phyloP scores from a whole-genome alignment of 2,888 invertebrate species.

The Cheilosia soror region DNA sequence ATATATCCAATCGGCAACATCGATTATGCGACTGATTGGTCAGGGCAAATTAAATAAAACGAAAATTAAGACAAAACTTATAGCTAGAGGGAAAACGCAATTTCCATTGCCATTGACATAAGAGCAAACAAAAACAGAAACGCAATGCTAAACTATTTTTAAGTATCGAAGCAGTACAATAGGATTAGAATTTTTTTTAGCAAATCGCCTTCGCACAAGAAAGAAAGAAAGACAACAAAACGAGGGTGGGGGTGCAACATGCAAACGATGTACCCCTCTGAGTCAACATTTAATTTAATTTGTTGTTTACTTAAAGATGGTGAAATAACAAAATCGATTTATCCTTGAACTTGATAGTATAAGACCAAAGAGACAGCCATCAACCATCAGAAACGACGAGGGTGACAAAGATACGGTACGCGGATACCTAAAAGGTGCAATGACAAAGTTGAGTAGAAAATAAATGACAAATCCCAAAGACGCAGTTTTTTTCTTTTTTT shows the following conservation, averaged over 20 bases:
- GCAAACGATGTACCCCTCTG: slow-evolving; percentile 20
- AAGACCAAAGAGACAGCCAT: not conserved
- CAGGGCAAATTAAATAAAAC: slow-evolving; percentile 68
- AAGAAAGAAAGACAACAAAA: not conserved
- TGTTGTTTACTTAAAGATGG: slow-evolving; percentile 60
- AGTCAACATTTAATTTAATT: slow-evolving; percentile 62
- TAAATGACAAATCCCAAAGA: not conserved
- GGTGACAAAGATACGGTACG: no score
- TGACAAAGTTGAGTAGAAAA: not conserved
- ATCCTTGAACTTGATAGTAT: slow-evolving; percentile 70
- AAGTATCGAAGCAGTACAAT: slow-evolving; percentile 56
- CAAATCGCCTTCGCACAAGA: slow-evolving; percentile 39
- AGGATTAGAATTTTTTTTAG: slow-evolving; percentile 57
- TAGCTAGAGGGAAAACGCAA: slow-evolving; percentile 36
- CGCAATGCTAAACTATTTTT: slow-evolving; percentile 71
- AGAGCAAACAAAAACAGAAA: slow-evolving; percentile 16
- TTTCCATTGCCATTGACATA: slow-evolving; percentile 70
- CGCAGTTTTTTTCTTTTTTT: not conserved
- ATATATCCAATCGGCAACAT: slow-evolving; percentile 8
- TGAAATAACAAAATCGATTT: slow-evolving; percentile 72
- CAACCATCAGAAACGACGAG: not conserved
- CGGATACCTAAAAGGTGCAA: slow-evolving; percentile 59
- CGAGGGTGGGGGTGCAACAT: not conserved
- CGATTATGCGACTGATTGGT: slow-evolving; percentile 60
- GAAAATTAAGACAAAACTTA: slow-evolving; percentile 8